These are phyloP conservation scores for Harpagoxenus sublaevis DNA, from an alignment of 2,888 invertebrate species.

Conservation along the genomic window DNA sequence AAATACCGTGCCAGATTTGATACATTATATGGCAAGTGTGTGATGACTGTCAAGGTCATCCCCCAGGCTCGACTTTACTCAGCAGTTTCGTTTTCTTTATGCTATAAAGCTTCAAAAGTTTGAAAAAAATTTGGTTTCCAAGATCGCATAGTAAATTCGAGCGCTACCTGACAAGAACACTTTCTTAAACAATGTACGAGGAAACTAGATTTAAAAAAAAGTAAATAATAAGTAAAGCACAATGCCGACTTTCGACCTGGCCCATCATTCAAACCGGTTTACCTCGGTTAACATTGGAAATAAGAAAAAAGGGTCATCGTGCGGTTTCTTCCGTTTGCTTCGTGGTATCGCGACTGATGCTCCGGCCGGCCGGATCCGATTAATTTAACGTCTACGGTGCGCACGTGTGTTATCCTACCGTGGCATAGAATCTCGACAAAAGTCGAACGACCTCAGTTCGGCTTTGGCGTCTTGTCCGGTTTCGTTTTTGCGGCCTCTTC, in stretches of 20 bases:
- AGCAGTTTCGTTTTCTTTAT: background rate
- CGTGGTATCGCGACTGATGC: conserved; percentile 11
- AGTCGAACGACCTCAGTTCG: conserved; percentile 54
- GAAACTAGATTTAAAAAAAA: background rate
- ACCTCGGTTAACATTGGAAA: conserved; percentile 59
- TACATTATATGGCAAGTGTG: conserved; percentile 9
- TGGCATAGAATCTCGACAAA: conserved; percentile 28
- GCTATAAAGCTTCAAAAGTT: background rate
- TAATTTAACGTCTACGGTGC: conserved; percentile 41
- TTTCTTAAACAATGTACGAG: background rate
- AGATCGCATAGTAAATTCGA: too few species aligned
- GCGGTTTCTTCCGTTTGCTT: conserved; percentile 50
- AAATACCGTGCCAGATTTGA: conserved; percentile 23
- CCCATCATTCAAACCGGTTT: conserved; percentile 70
- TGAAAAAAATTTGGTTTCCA: background rate
- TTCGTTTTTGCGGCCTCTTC: conserved; percentile 55
- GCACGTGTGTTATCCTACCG: conserved; percentile 29
- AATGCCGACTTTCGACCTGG: conserved; percentile 51
- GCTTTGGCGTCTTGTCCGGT: conserved; percentile 48
- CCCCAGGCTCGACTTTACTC: background rate
- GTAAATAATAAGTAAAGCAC: background rate
- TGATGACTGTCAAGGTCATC: conserved; percentile 31
- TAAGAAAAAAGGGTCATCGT: conserved; percentile 52
- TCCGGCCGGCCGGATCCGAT: conserved; percentile 30
- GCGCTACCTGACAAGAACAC: background rate